Evolutionary conservation across 2,797 vertebrate genomes (phyloP).

Genomic region (Lepilemur ruficaudatus): DNA sequence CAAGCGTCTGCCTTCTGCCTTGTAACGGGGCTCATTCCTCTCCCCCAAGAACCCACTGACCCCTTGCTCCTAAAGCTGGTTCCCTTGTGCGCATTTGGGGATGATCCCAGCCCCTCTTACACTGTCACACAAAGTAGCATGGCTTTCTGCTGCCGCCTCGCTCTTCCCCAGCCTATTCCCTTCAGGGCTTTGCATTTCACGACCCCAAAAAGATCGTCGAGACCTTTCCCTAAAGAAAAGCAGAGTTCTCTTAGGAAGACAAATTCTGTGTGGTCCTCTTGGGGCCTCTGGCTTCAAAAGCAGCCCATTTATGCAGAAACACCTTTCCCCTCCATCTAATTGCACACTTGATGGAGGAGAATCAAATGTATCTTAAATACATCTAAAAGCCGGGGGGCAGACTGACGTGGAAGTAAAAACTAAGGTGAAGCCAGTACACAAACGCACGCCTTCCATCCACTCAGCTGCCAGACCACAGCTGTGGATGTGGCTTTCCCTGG

Average conservation of each 20-base stretch:
- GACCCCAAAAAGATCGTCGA: not conserved
- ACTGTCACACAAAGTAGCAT: fast-evolving
- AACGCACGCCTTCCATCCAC: not conserved
- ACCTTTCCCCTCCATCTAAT: not conserved
- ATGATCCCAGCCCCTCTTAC: not conserved
- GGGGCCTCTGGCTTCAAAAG: not conserved
- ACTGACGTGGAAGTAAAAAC: not conserved
- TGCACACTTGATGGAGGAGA: not conserved
- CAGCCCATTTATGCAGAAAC: not conserved
- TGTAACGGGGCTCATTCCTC: not conserved
- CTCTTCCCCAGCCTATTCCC: fast-evolving
- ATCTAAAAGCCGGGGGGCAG: not conserved
- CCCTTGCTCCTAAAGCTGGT: not conserved
- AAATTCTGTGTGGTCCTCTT: not conserved
- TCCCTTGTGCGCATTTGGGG: not conserved
- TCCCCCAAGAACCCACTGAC: not conserved
- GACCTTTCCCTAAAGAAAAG: not conserved
- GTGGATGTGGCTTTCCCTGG: not conserved
- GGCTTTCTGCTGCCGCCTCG: not conserved
- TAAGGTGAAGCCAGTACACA: not conserved
- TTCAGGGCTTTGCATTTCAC: not conserved
- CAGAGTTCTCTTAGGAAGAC: not conserved
- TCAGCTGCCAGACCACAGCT: not conserved
- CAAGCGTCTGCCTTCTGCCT: not conserved
- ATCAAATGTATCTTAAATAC: not conserved